Evolutionary conservation across 2,888 invertebrate species (phyloP), one percentile per base, ranked within the genome.

Genomic region (Dryobotodes eremita): DNA sequence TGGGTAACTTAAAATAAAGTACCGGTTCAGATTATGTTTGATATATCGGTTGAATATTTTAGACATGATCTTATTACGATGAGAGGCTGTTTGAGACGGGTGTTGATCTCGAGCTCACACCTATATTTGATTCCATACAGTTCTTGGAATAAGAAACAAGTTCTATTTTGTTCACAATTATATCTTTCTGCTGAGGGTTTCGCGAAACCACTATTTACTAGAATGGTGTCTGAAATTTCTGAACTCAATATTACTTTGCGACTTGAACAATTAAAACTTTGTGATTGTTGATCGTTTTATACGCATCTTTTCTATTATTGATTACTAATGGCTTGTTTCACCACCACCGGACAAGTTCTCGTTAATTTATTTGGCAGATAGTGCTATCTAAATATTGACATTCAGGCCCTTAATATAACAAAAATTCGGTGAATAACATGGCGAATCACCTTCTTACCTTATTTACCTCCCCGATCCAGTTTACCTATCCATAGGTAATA

Each of bases 31-130:
- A 80, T 53, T 31, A 11, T 59, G 50, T 53, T 59, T 15, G 20
- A 66, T 46, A 46, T 46, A 77, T 53, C 4, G 23, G 46, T 70
- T 68, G 31, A 68, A 53, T 53, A 66, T 53, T 42, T 76, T 7
- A 5, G 4, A 13, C 17, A 13, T 42, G 20, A 46, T n/a, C 26
- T 70, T n/a, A 26, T 48, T 46, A 31, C 3, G 26, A 42, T 20
- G 17, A 50, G 10, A 64, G 5, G 20, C 26, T 80, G 26, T 8
- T 26, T 5, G 46, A n/a, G 59, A 31, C 31, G 48, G n/a, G 31
- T 20, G 26, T 23, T 5, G 17, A 42, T 17, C 57, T 50, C 20
- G 1, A 11, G 20, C 8, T 13, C 17, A 57, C 20, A 23, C 8
- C 10, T 36, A 20, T 26, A 20, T 48, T 6, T 36, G 17, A 11